phyloP scores from a whole-genome alignment of 2,113 vertebrate genomes.

The Macrotus californicus region DNA sequence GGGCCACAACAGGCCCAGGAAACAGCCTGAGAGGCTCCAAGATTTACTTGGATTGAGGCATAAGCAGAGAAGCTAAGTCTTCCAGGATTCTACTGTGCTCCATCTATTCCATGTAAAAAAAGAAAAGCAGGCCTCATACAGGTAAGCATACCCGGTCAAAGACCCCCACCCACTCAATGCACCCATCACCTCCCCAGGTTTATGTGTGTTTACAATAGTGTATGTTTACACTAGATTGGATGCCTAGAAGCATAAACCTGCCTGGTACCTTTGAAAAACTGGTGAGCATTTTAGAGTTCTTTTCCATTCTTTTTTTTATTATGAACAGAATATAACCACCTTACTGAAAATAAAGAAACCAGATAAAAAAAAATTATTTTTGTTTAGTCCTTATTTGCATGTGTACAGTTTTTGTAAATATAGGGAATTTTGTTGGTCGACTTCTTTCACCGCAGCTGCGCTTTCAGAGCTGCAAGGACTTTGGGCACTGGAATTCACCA shows the following conservation, averaged over 20 bases:
- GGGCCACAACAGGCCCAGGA: background rate
- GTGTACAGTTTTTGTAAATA: background rate
- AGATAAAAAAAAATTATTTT: background rate
- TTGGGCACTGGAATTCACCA: background rate
- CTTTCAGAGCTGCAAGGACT: background rate
- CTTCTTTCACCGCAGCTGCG: background rate
- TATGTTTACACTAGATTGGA: background rate
- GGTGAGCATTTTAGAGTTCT: background rate
- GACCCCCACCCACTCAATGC: no score
- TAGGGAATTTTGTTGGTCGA: background rate
- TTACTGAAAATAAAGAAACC: background rate
- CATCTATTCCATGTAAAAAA: background rate
- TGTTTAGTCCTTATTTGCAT: background rate
- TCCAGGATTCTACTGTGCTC: background rate
- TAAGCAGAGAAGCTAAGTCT: background rate
- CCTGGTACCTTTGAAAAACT: background rate
- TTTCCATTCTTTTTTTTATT: background rate
- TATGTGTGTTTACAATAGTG: background rate
- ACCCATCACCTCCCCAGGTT: background rate
- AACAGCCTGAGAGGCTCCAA: background rate
- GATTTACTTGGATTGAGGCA: slow-evolving; percentile 4
- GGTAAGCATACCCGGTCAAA: background rate
- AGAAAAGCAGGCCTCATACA: background rate
- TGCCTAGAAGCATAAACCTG: background rate
- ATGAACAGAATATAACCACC: background rate